Conservation (phyloP, 2,113 vertebrate species). For the Nibea albiflora region DNA sequence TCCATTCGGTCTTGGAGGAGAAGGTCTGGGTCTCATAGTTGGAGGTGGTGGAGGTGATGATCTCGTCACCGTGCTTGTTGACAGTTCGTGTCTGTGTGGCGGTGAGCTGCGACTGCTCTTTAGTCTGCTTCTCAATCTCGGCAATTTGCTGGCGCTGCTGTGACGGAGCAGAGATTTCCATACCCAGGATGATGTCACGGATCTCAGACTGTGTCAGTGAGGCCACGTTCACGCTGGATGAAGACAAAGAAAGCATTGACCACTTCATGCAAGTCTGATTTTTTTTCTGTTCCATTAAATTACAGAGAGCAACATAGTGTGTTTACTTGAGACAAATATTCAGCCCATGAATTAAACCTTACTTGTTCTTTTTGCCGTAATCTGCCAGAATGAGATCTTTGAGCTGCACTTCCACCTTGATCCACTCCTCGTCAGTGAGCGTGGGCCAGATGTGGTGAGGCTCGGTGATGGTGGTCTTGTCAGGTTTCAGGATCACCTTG, state of each 20-base stretch:
- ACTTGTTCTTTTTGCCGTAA: constrained; percentile 99
- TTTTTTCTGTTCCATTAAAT: neutral
- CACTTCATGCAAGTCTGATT: neutral
- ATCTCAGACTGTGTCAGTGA: constrained; percentile 99
- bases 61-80: constrained; percentile 99
- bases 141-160: constrained; percentile 99
- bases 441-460: constrained; percentile 99
- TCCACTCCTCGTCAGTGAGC: constrained; percentile 98
- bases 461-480: constrained; percentile 98
- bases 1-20: constrained; percentile 99
- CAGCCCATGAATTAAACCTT: constrained; percentile 60
- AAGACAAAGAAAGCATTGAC: constrained; percentile 37
- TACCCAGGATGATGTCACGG: constrained; percentile 98
- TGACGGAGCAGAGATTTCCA: constrained; percentile 99
- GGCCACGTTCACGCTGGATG: constrained; percentile 94
- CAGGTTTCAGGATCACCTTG: constrained; percentile 98
- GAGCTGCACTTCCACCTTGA: constrained; percentile 99
- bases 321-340: neutral
- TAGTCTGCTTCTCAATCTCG: constrained; percentile 99
- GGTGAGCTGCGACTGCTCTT: constrained; percentile 97
- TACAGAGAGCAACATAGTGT: neutral
- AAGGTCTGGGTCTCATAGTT: constrained; percentile 99
- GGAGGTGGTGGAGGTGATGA: constrained; percentile 99
- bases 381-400: constrained; percentile 98
- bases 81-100: constrained; percentile 98